Evolutionary conservation across 2,888 invertebrate genomes (phyloP), one percentile per base, ranked within the genome.

Genomic region (Adelphocoris suturalis): DNA sequence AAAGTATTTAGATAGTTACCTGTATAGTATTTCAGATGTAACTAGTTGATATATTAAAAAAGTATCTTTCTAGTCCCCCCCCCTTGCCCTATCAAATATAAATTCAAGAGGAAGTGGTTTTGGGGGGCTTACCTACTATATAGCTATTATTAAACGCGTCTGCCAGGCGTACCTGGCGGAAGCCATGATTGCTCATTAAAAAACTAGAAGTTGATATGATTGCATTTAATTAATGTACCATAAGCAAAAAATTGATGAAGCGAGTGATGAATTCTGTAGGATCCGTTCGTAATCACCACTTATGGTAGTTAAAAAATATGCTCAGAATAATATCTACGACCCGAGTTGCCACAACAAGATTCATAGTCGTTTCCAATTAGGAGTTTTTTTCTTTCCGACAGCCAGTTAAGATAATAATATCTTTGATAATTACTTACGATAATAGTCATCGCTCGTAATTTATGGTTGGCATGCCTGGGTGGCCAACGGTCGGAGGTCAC

Each of bases 171-270:
- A 48, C 13, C 82, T 52, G 52, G 82, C 48, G 82, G 82, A 82
- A 82, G 82, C 14, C 16, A 27, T 52, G 82, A 82, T 82, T 82
- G 82, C 48, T 52, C 82, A 52, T 52, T 82, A 82, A 82, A n/a
- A 80, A 82, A 82, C 82, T 68, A 12, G 48, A 52, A 52, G 52
- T 52, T 82, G 47, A 82, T 52, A 23, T 82, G 52, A 52, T 52
- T 52, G 48, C 52, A 82, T 7, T 23, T 9, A 68, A 68, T 68
- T 68, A 68, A 82, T 52, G 82, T 52, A 82, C 27, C 82, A 23
- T 14, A 52, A 52, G 27, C n/a, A 82, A 82, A 48, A 48, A 48
- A 19, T 82, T 82, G 82, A 82, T 82, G 82, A 82, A 48, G 82
- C 48, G 82, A n/a, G 27, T 27, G 82, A 52, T 14, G 19, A 48